These are phyloP conservation scores for Polypterus bichir DNA, from an alignment of 2,113 vertebrate genomes.

Conservation along the genomic window DNA sequence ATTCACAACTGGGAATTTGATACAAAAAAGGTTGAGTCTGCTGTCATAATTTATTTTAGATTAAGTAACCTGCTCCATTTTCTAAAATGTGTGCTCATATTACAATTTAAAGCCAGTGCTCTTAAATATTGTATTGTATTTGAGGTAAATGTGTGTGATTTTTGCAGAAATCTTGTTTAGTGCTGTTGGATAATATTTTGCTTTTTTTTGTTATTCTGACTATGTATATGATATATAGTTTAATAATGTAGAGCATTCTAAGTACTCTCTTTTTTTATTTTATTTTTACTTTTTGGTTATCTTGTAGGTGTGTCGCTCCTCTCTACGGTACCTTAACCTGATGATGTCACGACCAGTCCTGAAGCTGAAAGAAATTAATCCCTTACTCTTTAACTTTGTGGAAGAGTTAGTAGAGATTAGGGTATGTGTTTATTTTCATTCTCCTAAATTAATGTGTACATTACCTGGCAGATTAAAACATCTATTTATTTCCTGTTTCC, in stretches of 20 bases:
- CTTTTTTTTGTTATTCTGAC: too few species aligned
- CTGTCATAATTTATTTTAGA: background rate
- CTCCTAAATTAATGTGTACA: too few species aligned
- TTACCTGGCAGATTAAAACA: too few species aligned
- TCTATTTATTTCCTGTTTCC: too few species aligned
- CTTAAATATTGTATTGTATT: too few species aligned
- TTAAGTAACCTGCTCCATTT: background rate
- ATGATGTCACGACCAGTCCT: slow-evolving; percentile 85
- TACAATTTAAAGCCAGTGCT: too few species aligned
- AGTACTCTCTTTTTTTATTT: background rate
- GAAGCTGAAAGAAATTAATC: slow-evolving; percentile 84
- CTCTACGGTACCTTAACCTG: slow-evolving; percentile 81
- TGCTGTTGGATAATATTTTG: too few species aligned
- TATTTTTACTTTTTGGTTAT: background rate
- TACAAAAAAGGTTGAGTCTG: slow-evolving; percentile 64
- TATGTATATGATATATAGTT: too few species aligned
- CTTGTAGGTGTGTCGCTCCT: slow-evolving; percentile 80
- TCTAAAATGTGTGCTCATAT: background rate
- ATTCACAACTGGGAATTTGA: slow-evolving; percentile 98
- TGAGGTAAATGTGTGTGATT: background rate
- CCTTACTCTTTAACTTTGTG: slow-evolving; percentile 91
- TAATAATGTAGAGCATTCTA: too few species aligned
- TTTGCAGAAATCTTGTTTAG: too few species aligned
- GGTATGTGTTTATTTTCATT: slow-evolving; percentile 41
- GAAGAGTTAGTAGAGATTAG: slow-evolving; percentile 94